Conservation (phyloP, 2,797 vertebrate species). For the Nannoperca australis region DNA sequence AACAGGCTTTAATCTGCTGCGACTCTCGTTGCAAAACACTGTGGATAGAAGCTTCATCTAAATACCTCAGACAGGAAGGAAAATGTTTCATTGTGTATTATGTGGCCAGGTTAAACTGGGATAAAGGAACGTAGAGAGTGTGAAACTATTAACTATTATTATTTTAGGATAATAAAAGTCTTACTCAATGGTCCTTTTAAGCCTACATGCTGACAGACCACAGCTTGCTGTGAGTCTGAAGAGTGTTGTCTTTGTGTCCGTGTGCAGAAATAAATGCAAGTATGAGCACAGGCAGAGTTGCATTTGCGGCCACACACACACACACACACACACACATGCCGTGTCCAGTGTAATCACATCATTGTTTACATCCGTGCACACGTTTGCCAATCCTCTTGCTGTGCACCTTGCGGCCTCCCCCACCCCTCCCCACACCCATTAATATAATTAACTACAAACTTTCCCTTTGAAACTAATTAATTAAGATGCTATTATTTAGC, state of each 20-base stretch:
- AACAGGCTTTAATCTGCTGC: conserved; percentile 48
- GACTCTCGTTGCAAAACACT: conserved; percentile 34
- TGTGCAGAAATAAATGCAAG: too few relatives aligned
- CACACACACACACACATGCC: not conserved
- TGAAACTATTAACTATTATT: not conserved
- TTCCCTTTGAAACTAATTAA: conserved; percentile 89
- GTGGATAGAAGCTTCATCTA: not conserved
- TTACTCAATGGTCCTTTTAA: too few relatives aligned
- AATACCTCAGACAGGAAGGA: conserved; percentile 13
- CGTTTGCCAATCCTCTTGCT: conserved; percentile 55
- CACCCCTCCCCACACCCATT: conserved; percentile 61
- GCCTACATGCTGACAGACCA: too few relatives aligned
- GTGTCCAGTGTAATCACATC: conserved; percentile 54
- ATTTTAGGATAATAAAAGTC: too few relatives aligned
- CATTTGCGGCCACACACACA: conserved; percentile 8
- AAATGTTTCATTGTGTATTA: conserved; percentile 17
- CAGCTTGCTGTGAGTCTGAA: too few relatives aligned
- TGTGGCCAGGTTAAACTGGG: conserved; percentile 4
- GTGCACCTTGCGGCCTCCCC: conserved; percentile 75
- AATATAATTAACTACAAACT: conserved; percentile 87
- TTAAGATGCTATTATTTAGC: conserved; percentile 91
- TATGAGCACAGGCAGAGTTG: not conserved
- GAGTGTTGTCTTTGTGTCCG: too few relatives aligned
- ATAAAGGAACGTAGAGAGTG: conserved; percentile 12
- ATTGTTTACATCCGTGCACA: conserved; percentile 51